Percentiles rank a stretch among this genome's conserved stretches.
These are phyloP conservation scores for Meteorus colon DNA, from an alignment of 2,888 invertebrate species.

Conservation along the genomic window DNA sequence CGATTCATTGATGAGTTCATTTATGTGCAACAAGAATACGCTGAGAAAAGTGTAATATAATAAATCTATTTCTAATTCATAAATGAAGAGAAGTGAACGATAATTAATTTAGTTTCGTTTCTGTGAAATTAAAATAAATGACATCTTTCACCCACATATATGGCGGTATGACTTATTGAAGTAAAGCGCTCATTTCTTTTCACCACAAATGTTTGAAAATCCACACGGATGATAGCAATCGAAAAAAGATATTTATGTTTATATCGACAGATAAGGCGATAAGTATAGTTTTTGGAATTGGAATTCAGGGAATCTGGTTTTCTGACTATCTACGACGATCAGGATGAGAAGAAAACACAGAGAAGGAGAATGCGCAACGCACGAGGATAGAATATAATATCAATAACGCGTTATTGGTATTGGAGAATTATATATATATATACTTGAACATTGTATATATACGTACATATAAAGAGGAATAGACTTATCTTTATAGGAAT, in stretches of 20 bases:
- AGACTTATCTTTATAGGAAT: slow-evolving; percentile 12
- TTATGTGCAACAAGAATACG: too few relatives aligned
- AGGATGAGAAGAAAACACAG: not conserved
- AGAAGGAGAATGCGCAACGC: not conserved
- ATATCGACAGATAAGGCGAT: slow-evolving; percentile 23
- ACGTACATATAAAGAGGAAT: slow-evolving; percentile 3
- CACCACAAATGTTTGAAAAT: not conserved
- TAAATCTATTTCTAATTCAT: too few relatives aligned
- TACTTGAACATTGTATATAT: not conserved
- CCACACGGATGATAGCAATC: not conserved
- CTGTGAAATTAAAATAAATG: too few relatives aligned
- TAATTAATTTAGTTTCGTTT: too few relatives aligned
- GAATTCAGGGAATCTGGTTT: slow-evolving; percentile 34
- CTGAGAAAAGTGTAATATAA: too few relatives aligned
- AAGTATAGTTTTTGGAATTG: slow-evolving; percentile 25
- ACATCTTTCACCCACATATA: too few relatives aligned
- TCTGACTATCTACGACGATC: not conserved
- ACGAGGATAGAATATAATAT: slow-evolving; percentile 22
- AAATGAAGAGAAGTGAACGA: too few relatives aligned
- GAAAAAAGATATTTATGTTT: not conserved
- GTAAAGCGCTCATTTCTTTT: too few relatives aligned
- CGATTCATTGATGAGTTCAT: too few relatives aligned
- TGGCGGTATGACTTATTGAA: too few relatives aligned
- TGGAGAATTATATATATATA: not conserved
- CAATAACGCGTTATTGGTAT: not conserved